These are phyloP conservation scores for Carassius auratus DNA, from an alignment of 2,113 vertebrate genomes.

Conservation along the genomic window DNA sequence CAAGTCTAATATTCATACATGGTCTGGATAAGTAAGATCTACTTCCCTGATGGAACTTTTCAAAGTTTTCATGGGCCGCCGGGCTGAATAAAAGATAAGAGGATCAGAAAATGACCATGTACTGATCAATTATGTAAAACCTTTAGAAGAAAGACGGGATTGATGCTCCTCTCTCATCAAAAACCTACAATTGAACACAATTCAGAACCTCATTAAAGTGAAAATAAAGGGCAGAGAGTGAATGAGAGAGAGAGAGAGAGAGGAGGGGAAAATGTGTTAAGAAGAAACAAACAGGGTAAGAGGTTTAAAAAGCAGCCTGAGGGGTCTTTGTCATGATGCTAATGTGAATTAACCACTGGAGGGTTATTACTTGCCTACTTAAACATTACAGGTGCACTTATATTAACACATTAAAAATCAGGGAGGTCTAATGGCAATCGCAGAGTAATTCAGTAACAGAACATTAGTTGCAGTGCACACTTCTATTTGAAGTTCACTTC, in stretches of 20 bases:
- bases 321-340: constrained; percentile 1
- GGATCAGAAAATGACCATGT: constrained; percentile 57
- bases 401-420: neutral
- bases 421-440: neutral
- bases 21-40: constrained; percentile 41
- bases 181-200: neutral
- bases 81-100: constrained; percentile 64
- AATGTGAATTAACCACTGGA: constrained; percentile 10
- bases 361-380: neutral
- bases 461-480: neutral
- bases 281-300: neutral
- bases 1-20: constrained; percentile 31
- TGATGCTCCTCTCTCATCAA: constrained; percentile 26
- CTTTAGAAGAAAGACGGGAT: constrained; percentile 1
- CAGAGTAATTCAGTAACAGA: neutral
- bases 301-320: neutral
- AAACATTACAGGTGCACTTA: constrained; percentile 3
- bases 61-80: constrained; percentile 48
- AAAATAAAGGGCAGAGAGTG: neutral
- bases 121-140: constrained; percentile 65
- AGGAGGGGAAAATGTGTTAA: neutral
- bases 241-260: neutral
- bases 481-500: too few relatives aligned
- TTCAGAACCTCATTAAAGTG: neutral
- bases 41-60: constrained; percentile 50